phyloP scores from a whole-genome alignment of 2,113 vertebrate species.

The Anarrhichthys ocellatus region DNA sequence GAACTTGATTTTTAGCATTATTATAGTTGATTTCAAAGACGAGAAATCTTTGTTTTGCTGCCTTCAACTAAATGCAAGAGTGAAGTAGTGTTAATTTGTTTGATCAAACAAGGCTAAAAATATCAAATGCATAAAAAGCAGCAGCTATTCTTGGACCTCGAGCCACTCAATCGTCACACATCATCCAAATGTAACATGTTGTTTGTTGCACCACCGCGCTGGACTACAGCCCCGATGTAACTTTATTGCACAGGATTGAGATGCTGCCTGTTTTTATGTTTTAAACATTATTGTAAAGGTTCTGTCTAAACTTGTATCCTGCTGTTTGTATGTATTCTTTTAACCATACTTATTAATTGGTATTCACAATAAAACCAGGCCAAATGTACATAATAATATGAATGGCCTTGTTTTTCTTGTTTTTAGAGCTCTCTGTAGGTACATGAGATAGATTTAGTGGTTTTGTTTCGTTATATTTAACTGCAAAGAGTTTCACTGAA shows the following conservation, averaged over 20 bases:
- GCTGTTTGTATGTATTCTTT: constrained; percentile 85
- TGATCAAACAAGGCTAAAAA: constrained; percentile 44
- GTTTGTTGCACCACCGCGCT: constrained; percentile 54
- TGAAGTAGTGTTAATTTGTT: constrained; percentile 29
- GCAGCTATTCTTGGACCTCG: constrained; percentile 58
- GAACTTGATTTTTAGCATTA: constrained; percentile 22
- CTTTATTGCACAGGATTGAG: constrained; percentile 68
- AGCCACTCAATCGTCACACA: constrained; percentile 63
- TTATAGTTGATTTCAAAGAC: constrained; percentile 5
- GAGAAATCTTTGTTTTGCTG: constrained; percentile 9
- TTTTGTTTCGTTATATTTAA: neutral
- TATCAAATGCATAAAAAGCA: constrained; percentile 24
- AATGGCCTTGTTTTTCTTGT: constrained; percentile 10
- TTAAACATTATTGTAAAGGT: constrained; percentile 74
- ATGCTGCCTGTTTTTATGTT: constrained; percentile 74
- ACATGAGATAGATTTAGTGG: neutral
- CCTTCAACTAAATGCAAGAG: constrained; percentile 36
- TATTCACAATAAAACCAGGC: constrained; percentile 87
- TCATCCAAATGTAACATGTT: constrained; percentile 31
- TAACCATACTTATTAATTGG: constrained; percentile 83
- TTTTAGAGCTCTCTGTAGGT: neutral
- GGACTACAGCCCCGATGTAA: constrained; percentile 62
- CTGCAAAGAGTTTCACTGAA: neutral
- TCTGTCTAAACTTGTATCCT: constrained; percentile 76
- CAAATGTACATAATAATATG: constrained; percentile 78